Conservation (phyloP, 2,113 vertebrate species). For the Limanda limanda region DNA sequence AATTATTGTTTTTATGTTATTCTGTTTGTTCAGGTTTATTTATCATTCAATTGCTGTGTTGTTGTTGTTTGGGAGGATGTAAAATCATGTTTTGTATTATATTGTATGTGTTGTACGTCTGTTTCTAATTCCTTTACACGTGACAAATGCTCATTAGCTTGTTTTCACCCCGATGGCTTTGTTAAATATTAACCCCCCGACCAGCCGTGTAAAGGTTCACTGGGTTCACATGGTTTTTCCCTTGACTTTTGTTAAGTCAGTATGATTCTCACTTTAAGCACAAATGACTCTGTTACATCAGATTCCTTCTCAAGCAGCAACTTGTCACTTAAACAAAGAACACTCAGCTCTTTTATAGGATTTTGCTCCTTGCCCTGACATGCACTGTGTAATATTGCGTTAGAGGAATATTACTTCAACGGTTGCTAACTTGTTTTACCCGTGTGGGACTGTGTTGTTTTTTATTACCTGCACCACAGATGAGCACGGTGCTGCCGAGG, state of each 20-base stretch:
- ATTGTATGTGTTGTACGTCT: too few relatives aligned
- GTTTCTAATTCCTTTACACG: not conserved
- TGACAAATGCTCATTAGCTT: constrained; percentile 7
- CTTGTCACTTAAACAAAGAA: not conserved
- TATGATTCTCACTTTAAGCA: not conserved
- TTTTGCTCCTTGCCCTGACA: not conserved
- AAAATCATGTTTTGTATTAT: too few relatives aligned
- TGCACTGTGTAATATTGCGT: not conserved
- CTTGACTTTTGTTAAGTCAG: constrained; percentile 28
- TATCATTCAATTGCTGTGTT: too few relatives aligned
- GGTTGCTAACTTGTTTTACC: not conserved
- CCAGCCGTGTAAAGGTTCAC: constrained; percentile 2
- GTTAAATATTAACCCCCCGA: constrained; percentile 42
- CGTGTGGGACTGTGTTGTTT: not conserved
- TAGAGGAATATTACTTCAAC: not conserved
- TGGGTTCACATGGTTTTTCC: constrained; percentile 11
- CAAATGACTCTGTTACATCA: not conserved
- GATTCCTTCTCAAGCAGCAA: constrained; percentile 3
- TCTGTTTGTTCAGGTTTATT: too few relatives aligned
- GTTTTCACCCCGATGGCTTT: not conserved
- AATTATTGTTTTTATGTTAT: too few relatives aligned
- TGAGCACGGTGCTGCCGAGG: constrained; percentile 89
- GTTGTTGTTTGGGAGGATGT: too few relatives aligned
- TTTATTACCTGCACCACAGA: constrained; percentile 92
- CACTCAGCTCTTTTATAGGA: not conserved